Base-by-base conservation (phyloP, 1,140 invertebrate species). In the Megathymus violae region DNA sequence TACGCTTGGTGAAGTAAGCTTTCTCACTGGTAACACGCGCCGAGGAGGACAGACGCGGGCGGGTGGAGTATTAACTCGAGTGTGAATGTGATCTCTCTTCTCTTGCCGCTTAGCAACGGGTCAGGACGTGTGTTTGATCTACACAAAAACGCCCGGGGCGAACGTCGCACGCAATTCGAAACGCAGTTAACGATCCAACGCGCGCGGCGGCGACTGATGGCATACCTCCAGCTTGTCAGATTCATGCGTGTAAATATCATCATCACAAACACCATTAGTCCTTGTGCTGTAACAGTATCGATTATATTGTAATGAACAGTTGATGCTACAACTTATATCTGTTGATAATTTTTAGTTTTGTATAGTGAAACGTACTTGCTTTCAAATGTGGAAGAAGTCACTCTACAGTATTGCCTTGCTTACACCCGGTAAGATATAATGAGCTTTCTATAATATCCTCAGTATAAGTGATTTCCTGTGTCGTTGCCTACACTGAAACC, bases 321-420 rank as follows among this genome's bases (percentile, higher is more conserved):
- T 88, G 80, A 87, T 85, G 88, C 88, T 87, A 90, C 83, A 86
- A 88, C 77, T 82, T 86, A 77, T 31, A 1, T 74, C 67, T 80
- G 78, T 85, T 86, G 82, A 88, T 79, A 78, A 84, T 83, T 91
- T 83, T 89, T 88, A 84, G 80, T 89, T 89, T 81, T 84, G 86
- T 90, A 90, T 91, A 91, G 88, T 88, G 86, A 89, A 80, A 89
- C 80, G 85, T 88, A 74, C 76, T 91, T 84, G 85, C 88, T 91
- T 91, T 87, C 82, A 85, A 88, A 90, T 88, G 85, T 89, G 86
- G 88, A 91, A 89, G 88, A 91, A 91, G 88, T 89, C 86, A 91
- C 84, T 89, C 88, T 88, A 88, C 88, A 89, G 85, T 88, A 88
- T 81, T 90, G 88, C 85, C 83, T 89, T 90, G 88, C 88, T 90